These are phyloP conservation scores for Akabosia matsudoensis DNA, from an alignment of 1,140 invertebrate genomes.

Conservation along the genomic window DNA sequence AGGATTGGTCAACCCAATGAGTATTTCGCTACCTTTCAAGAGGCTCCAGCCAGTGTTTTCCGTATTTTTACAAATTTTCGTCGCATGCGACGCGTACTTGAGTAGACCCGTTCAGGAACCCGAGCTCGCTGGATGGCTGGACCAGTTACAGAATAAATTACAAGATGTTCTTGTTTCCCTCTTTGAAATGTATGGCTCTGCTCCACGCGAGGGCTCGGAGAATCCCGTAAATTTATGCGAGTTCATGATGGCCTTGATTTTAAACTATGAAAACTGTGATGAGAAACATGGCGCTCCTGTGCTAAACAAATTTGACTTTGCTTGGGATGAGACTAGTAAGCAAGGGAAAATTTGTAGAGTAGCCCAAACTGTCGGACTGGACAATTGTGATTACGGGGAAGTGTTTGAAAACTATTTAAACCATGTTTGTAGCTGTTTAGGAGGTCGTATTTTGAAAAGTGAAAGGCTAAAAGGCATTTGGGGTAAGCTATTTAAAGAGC, in stretches of 20 bases:
- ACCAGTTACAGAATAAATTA: slow-evolving; percentile 14
- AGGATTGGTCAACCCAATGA: neutral
- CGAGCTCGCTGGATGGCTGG: neutral
- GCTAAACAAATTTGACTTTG: neutral
- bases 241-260: neutral
- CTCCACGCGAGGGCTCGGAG: neutral
- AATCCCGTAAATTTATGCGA: neutral
- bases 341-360: neutral
- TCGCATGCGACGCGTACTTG: slow-evolving; percentile 22
- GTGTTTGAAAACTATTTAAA: slow-evolving; percentile 17
- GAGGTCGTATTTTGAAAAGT: slow-evolving; percentile 16
- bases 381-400: neutral
- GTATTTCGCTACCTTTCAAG: slow-evolving; percentile 10
- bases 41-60: slow-evolving; percentile 25
- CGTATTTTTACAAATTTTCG: slow-evolving; percentile 21
- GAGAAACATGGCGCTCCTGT: neutral
- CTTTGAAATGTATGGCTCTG: slow-evolving; percentile 3
- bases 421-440: neutral
- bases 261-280: neutral
- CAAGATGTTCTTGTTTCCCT: slow-evolving; percentile 17
- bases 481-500: slow-evolving; percentile 15
- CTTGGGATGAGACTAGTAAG: neutral
- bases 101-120: slow-evolving; percentile 21
- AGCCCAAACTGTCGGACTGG: neutral
- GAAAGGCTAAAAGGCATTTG: slow-evolving; percentile 12